phyloP scores from a whole-genome alignment of 2,888 invertebrate species.

The Anticlea derivata region DNA sequence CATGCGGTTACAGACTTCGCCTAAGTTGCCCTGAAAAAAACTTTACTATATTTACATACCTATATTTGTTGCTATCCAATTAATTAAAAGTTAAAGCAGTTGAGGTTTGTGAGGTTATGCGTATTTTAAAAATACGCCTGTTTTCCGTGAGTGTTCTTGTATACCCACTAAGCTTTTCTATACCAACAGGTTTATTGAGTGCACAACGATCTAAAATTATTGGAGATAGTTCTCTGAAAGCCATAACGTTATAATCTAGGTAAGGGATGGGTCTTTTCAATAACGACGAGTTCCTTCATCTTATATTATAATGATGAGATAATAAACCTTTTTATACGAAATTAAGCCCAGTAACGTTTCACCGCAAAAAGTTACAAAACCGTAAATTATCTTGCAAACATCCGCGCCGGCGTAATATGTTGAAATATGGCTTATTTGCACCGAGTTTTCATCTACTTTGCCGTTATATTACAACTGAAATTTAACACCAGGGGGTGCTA shows the following conservation, averaged over 20 bases:
- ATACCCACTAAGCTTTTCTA: no score
- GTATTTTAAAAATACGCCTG: no score
- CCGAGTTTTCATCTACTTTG: conserved; percentile 26
- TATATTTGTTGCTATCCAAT: no score
- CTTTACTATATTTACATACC: no score
- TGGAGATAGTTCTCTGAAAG: neutral
- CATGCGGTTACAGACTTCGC: no score
- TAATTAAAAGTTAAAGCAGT: no score
- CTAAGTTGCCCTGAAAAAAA: no score
- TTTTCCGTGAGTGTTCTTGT: no score
- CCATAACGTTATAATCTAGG: neutral
- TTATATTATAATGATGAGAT: conserved; percentile 1
- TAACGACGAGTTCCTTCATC: neutral
- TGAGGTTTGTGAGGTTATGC: no score
- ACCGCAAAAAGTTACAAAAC: conserved; percentile 17
- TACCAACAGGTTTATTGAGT: no score
- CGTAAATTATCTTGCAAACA: conserved; percentile 24
- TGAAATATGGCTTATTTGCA: conserved; percentile 26
- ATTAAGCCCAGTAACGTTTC: conserved; percentile 14
- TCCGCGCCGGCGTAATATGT: conserved; percentile 19
- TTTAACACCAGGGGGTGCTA: conserved; percentile 24
- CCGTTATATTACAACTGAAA: conserved; percentile 23
- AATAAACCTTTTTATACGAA: conserved; percentile 9
- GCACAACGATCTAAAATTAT: no score
- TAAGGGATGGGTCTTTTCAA: neutral